Evolutionary conservation across 2,888 invertebrate species (phyloP).

Genomic region (Cyclophora punctaria): DNA sequence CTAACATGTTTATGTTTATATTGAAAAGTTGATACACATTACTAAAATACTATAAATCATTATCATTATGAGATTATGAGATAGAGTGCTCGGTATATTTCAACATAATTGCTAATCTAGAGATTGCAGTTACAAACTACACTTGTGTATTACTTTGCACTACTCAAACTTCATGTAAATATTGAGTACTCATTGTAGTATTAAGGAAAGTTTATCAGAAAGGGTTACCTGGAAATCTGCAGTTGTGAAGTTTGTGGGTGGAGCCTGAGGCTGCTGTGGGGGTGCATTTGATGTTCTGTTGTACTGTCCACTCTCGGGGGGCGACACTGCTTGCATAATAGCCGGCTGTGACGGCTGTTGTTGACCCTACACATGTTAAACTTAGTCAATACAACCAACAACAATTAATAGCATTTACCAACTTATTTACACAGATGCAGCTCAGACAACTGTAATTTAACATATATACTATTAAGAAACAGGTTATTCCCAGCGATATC

Average conservation of each 20-base stretch:
- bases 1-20: no score
- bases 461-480: constrained; percentile 9
- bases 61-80: no score
- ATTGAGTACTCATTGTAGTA: not conserved
- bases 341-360: constrained; percentile 80
- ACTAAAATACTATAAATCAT: no score
- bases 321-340: constrained; percentile 87
- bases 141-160: no score
- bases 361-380: constrained; percentile 7
- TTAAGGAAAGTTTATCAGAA: not conserved
- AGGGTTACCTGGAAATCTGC: constrained; percentile 82
- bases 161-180: no score
- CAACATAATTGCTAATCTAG: no score
- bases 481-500: constrained; percentile 16
- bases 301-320: constrained; percentile 74
- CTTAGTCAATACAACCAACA: not conserved
- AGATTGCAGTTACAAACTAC: no score
- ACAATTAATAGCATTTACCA: no score
- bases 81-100: no score
- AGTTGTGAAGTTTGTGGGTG: constrained; percentile 77
- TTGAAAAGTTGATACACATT: no score
- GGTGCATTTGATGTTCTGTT: constrained; percentile 76
- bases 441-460: not conserved
- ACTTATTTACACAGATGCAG: not conserved
- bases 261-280: constrained; percentile 60